Evolutionary conservation across 2,888 invertebrate genomes (phyloP).

Genomic region (Drosophila nr. fundita): DNA sequence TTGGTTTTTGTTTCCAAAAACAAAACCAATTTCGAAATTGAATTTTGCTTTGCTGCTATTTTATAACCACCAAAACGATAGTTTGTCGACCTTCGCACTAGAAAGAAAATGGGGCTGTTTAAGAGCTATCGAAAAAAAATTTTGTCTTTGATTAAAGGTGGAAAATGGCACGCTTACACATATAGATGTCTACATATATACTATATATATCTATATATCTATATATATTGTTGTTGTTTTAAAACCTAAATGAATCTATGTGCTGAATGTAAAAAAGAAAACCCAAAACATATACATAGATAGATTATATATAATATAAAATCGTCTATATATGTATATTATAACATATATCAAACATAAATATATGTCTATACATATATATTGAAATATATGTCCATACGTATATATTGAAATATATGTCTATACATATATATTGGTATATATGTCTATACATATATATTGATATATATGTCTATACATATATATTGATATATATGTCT

Average conservation of each 20-base stretch:
- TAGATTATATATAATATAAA: slow-evolving; percentile 11
- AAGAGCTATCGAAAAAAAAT: neutral
- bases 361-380: neutral
- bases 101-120: neutral
- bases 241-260: slow-evolving; percentile 36
- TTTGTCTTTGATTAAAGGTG: neutral
- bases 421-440: neutral
- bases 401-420: neutral
- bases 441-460: too few species aligned
- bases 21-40: neutral
- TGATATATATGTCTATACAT: too few species aligned
- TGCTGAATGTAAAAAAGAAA: slow-evolving; percentile 41
- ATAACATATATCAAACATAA: slow-evolving; percentile 3
- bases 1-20: neutral
- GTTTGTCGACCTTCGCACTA: neutral
- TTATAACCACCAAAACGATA: neutral
- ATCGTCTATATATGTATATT: slow-evolving; percentile 7
- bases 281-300: slow-evolving; percentile 27
- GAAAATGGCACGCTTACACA: neutral
- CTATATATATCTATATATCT: neutral
- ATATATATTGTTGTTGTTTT: slow-evolving; percentile 31
- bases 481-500: neutral
- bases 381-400: too few species aligned
- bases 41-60: neutral
- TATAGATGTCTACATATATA: neutral